phyloP scores from a whole-genome alignment of 2,113 vertebrate species.

The Microcebus ravelobensis region DNA sequence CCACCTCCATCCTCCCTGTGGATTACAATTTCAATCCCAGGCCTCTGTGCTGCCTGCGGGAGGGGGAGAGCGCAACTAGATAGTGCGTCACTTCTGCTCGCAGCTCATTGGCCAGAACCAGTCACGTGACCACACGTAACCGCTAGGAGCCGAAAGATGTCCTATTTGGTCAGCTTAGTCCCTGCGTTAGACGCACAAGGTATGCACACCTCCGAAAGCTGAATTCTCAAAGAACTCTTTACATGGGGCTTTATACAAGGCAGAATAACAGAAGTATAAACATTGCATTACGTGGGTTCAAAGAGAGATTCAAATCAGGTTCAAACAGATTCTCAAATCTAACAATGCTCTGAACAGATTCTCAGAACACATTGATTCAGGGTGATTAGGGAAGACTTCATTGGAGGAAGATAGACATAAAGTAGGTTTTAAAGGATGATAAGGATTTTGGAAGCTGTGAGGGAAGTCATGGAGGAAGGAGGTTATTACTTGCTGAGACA shows the following conservation, averaged over 20 bases:
- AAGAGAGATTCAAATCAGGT: neutral
- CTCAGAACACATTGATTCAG: neutral
- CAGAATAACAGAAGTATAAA: neutral
- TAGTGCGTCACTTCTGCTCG: neutral
- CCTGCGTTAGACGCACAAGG: neutral
- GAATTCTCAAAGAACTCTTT: constrained; percentile 19
- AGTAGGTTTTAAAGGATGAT: neutral
- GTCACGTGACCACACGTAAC: neutral
- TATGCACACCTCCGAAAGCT: neutral
- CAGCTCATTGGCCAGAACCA: neutral
- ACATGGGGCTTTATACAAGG: neutral
- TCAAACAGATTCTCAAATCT: too few species aligned
- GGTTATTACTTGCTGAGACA: neutral
- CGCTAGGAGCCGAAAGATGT: neutral
- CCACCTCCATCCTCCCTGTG: neutral
- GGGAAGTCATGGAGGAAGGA: neutral
- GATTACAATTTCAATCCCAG: neutral
- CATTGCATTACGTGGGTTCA: neutral
- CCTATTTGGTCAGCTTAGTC: neutral
- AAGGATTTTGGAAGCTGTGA: neutral
- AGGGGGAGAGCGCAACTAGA: neutral
- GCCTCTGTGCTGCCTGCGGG: neutral
- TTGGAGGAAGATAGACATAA: neutral
- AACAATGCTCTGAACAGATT: neutral
- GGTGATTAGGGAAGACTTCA: neutral